Evolutionary conservation across 1,140 invertebrate species (phyloP), one percentile per base, ranked within the genome.

Genomic region (Drosophila nikananu): DNA sequence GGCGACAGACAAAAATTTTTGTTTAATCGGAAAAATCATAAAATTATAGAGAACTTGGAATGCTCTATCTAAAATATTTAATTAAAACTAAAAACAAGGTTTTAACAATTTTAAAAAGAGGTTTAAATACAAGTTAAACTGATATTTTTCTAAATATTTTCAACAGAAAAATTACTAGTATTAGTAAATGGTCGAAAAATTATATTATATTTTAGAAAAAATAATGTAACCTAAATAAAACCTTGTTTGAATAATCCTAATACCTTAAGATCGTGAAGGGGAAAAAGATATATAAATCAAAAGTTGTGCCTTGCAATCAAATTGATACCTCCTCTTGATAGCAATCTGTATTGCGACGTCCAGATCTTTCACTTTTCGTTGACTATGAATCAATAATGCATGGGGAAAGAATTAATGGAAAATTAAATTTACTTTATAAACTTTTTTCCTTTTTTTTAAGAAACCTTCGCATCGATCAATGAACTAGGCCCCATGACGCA

Each of bases 391-490:
- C 49, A 68, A 77, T 77, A 60, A 68, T 55, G 42, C 63, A 77
- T 77, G 64, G 35, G 74, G 32, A 25, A 77, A 61, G 57, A 77
- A 57, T 55, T 39, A 70, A 86, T 89, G 83, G 61, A 83, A 83
- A 73, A 72, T 52, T 60, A 37, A 30, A 83, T 83, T 64, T 84
- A 71, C 30, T 68, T n/a, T n/a, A n/a, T n/a, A n/a, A n/a, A n/a
- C n/a, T n/a, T n/a, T n/a, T n/a, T n/a, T n/a, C n/a, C n/a, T n/a
- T 25, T 49, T 30, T 41, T 64, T 63, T 17, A 15, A 10, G 68
- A 66, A 89, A 77, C 84, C 72, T 89, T 83, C 72, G 27, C 39
- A 23, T 67, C 71, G 84, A 71, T 60, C 84, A 83, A 77, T 77
- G 83, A 86, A 89, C 60, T 66, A 71, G 42, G 44, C 46, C 35